phyloP scores from a whole-genome alignment of 2,888 invertebrate genomes.

The Spisula subtruncata region DNA sequence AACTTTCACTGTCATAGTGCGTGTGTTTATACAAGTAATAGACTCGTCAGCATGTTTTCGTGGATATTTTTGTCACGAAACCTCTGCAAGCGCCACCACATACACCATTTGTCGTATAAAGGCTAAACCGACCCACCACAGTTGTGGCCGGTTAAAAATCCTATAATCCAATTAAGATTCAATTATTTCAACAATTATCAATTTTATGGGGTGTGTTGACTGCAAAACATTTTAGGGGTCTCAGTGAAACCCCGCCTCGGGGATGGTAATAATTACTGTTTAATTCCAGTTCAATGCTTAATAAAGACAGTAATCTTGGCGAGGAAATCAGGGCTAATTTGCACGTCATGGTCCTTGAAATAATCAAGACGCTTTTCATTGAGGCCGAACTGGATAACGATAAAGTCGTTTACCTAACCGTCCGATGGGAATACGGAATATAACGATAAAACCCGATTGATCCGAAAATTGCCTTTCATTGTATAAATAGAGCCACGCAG shows the following conservation, averaged over 20 bases:
- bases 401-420: slow-evolving; percentile 53
- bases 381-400: slow-evolving; percentile 54
- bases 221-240: background rate
- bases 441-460: slow-evolving; percentile 31
- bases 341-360: slow-evolving; percentile 65
- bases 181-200: slow-evolving; percentile 66
- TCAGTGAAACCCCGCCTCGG: slow-evolving; percentile 58
- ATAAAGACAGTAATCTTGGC: slow-evolving; percentile 66
- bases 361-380: slow-evolving; percentile 62
- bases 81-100: background rate
- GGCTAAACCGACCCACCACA: background rate
- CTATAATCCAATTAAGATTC: slow-evolving; percentile 64
- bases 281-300: slow-evolving; percentile 64
- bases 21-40: slow-evolving; percentile 28
- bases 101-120: background rate
- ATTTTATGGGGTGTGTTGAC: slow-evolving; percentile 41
- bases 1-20: slow-evolving; percentile 44
- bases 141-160: background rate
- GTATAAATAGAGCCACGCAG: slow-evolving; percentile 8
- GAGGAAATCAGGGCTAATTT: slow-evolving; percentile 70
- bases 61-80: slow-evolving; percentile 16
- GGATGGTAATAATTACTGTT: slow-evolving; percentile 68
- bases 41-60: slow-evolving; percentile 50
- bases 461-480: slow-evolving; percentile 42
- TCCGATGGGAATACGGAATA: slow-evolving; percentile 38